Evolutionary conservation across 1,140 invertebrate species (phyloP).

Genomic region (Papilio glaucus): DNA sequence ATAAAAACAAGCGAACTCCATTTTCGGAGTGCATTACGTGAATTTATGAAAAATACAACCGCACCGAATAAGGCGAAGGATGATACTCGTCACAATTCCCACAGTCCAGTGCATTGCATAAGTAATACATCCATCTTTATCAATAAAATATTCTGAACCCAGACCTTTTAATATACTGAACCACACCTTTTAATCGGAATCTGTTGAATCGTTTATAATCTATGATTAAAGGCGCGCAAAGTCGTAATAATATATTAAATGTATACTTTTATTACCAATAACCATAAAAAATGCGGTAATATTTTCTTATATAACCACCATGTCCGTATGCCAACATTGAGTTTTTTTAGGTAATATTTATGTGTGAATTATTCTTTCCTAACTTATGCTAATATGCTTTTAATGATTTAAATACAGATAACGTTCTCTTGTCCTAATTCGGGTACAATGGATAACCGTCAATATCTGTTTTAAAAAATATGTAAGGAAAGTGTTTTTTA

Average conservation of each 20-base stretch:
- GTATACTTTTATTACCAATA: too few relatives aligned
- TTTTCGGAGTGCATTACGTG: neutral
- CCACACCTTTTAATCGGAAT: slow-evolving; percentile 26
- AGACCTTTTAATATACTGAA: slow-evolving; percentile 27
- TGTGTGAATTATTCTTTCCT: too few relatives aligned
- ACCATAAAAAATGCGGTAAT: too few relatives aligned
- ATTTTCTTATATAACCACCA: too few relatives aligned
- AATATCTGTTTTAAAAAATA: too few relatives aligned
- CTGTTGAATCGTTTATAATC: slow-evolving; percentile 6
- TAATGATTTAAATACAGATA: too few relatives aligned
- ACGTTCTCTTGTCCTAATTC: too few relatives aligned
- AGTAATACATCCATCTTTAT: slow-evolving; percentile 21
- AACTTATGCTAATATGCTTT: too few relatives aligned
- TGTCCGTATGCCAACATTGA: too few relatives aligned
- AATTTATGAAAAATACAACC: neutral
- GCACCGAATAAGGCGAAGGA: slow-evolving; percentile 3
- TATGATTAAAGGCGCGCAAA: neutral
- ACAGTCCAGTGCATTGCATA: slow-evolving; percentile 13
- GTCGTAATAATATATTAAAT: neutral
- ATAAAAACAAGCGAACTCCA: slow-evolving; percentile 3
- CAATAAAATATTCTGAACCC: neutral
- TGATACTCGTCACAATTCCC: slow-evolving; percentile 4
- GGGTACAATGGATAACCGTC: too few relatives aligned
- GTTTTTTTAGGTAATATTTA: too few relatives aligned
- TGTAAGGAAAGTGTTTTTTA: neutral